Evolutionary conservation across 2,888 invertebrate genomes (phyloP), one percentile per base, ranked within the genome.

Genomic region (Drosophila mulleri): DNA sequence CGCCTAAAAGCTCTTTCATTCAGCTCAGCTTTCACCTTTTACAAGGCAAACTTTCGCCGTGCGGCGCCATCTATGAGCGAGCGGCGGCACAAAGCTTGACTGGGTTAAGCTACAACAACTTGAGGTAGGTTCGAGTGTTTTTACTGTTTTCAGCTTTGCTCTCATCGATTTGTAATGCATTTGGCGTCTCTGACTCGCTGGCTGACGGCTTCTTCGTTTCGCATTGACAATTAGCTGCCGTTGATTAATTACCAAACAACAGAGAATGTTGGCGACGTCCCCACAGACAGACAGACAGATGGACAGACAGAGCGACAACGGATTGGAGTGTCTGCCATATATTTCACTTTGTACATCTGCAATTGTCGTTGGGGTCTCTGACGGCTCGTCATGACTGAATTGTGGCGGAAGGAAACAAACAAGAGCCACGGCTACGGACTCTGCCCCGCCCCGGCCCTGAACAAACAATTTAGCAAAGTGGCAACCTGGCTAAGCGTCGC

Each of bases 381-480:
- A 37, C 37, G 14, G 14, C 14, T 37, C 37, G 73, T 56, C 77
- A 62, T 44, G 62, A 32, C 64, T 69, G 70, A 62, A 29, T 47
- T 66, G 60, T 41, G 52, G 60, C 71, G 75, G 63, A 75, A 75
- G 80, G 78, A 78, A 39, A 23, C n/a, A 18, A 41, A 12, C 26
- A 18, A 26, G 52, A 39, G 32, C 39, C 16, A 8, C n/a, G 7
- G 29, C 29, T 29, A 29, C 8, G 2, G 2, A 18, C 39, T 0
- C 37, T 0, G 11, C 23, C 23, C 16, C 37, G 2, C 41, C 20
- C 16, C 37, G 20, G 39, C 39, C 47, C 63, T 71, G 41, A 9
- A 56, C 82, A 81, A 81, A 79, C 81, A 86, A 83, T 83, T 83
- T 81, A 83, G 74, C 79, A 76, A 81, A 83, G 83, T 86, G 83